Evolutionary conservation across 2,888 invertebrate species (phyloP), one percentile per base, ranked within the genome.

Genomic region (Morpho deidamia): DNA sequence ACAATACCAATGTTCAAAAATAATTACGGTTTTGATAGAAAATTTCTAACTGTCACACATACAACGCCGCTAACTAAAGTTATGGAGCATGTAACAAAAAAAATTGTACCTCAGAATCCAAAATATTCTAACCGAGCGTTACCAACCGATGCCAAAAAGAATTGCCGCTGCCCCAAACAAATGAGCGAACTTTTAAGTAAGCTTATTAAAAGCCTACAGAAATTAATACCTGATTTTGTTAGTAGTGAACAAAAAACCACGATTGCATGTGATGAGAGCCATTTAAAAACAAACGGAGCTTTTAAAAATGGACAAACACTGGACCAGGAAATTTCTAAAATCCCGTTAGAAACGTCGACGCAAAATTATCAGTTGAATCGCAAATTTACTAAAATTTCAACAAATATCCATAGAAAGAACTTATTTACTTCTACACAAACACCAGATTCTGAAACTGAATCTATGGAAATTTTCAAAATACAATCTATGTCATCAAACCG

Each of bases 161-260:
- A 59, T 47, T 84, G 84, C 57, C 72, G 66, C 55, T 85, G 84
- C 61, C 68, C 72, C 2, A 66, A 65, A 33, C 70, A 72, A 38
- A 37, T 81, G 8, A 63, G 67, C 8, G 41, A 64, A 4, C 55
- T 74, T 3, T 62, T 75, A 40, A 64, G 45, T 42, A 81, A 75
- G 67, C 63, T 80, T 12, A 56, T 81, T 14, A 38, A 53, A 32
- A 64, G 65, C 41, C 60, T 83, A 41, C 68, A 76, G 60, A 66
- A 69, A 34, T 46, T 79, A 4, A 53, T 77, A 12, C 69, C 75
- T 34, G 60, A 68, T 47, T 57, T 58, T 23, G 42, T 23, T 14
- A n/a, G 11, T 5, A 43, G 8, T 38, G 50, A 43, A 42, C 37
- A 50, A 35, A 35, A 14, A 11, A 35, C n/a, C 3, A n/a, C 40